A percentile compares a stretch with the other conserved stretches of the same genome.
Evolutionary conservation across 2,797 vertebrate species (phyloP).

Genomic region (Triplophysa bombifrons): DNA sequence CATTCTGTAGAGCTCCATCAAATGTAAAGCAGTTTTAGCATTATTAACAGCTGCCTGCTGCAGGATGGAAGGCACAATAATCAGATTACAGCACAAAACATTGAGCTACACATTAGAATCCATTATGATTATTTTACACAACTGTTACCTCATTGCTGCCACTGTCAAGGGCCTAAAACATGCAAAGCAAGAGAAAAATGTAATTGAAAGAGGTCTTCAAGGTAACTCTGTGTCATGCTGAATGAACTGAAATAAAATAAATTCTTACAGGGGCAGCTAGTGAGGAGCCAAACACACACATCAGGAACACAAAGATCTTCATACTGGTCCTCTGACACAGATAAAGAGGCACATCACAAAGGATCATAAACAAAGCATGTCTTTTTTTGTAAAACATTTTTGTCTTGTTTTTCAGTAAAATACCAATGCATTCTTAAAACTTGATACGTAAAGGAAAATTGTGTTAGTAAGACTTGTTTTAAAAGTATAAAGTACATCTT

Average conservation of each 20-base stretch:
- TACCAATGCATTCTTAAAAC: not conserved
- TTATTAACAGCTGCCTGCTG: constrained; percentile 64
- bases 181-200: not conserved
- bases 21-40: constrained; percentile 72
- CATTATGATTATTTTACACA: not conserved
- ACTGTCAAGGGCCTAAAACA: constrained; percentile 66
- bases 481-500: not conserved
- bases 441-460: not conserved
- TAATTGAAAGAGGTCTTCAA: not conserved
- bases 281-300: constrained; percentile 65
- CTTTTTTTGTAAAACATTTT: too few relatives aligned
- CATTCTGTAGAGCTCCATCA: constrained; percentile 77
- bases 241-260: not conserved
- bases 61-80: constrained; percentile 59
- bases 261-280: constrained; percentile 74
- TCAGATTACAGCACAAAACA: constrained; percentile 31
- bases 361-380: not conserved
- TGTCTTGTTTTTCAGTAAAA: too few relatives aligned
- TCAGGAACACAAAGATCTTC: constrained; percentile 64
- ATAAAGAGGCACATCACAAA: not conserved
- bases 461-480: not conserved
- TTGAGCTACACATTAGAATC: not conserved
- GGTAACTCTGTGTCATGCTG: not conserved
- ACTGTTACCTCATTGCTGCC: constrained; percentile 71
- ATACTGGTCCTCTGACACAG: constrained; percentile 58